phyloP scores from a whole-genome alignment of 92 coral and sea anemone species.

The Bergia puertoricense region DNA sequence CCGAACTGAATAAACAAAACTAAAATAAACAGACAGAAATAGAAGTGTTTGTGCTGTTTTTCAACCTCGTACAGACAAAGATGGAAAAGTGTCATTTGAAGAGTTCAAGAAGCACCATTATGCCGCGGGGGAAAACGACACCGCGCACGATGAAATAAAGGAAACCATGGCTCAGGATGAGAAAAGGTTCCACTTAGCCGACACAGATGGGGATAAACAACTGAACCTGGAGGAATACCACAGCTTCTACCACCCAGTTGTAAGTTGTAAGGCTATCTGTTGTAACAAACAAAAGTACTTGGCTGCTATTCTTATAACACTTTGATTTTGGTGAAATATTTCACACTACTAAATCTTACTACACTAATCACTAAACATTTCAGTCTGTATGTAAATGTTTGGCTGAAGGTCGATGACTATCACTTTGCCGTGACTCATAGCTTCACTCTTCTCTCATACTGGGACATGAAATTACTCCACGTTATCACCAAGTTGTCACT shows the following conservation, averaged over 20 bases:
- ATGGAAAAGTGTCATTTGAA: slow-evolving; percentile 88
- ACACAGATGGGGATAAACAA: slow-evolving; percentile 75
- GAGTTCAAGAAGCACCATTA: slow-evolving; percentile 85
- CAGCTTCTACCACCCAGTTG: slow-evolving; percentile 87
- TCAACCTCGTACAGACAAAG: slow-evolving; percentile 62
- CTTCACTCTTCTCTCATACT: too few species aligned
- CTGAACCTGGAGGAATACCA: slow-evolving; percentile 73
- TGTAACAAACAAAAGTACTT: neutral
- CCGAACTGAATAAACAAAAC: neutral
- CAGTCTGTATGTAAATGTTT: neutral
- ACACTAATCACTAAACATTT: neutral
- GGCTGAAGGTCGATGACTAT: neutral
- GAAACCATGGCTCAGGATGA: slow-evolving; percentile 83
- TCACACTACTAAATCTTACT: neutral
- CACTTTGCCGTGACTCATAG: neutral
- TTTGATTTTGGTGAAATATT: too few species aligned
- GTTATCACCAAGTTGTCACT: too few species aligned
- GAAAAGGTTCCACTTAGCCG: slow-evolving; percentile 76
- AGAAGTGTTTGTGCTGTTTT: neutral
- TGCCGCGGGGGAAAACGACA: slow-evolving; percentile 55
- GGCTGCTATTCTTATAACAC: neutral
- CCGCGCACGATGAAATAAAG: slow-evolving; percentile 66
- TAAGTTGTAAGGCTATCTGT: neutral
- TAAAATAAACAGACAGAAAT: neutral
- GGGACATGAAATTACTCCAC: too few species aligned